Base-by-base conservation (phyloP, 2,888 invertebrate genomes). In the Acheta domesticus region DNA sequence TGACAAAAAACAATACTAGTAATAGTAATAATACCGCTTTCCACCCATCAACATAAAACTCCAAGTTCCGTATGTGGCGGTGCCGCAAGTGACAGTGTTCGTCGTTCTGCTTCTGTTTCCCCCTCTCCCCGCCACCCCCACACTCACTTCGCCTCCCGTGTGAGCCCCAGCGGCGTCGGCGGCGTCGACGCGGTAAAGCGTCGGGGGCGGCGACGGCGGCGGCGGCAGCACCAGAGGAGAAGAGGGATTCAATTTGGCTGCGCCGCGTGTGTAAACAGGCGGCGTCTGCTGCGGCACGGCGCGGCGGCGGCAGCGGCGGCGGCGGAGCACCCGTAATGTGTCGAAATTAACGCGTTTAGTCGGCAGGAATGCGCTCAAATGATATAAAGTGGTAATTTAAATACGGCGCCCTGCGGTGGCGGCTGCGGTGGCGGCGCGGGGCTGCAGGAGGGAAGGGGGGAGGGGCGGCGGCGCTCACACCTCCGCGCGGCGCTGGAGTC, bases 301-400 rank as follows among this genome's bases (percentile, higher is more conserved):
- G 62, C 62, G 62, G 3, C 62, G 62, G 8, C 16, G 62, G 16
- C 62, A 16, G 14, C 62, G 62, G 16, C 62, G 16, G 62, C 62
- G 16, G 62, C n/a, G 62, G 62, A 14, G 62, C 62, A n/a, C 62
- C 36, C 62, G 62, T 62, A 62, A 62, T 62, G 62, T 62, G 62
- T 62, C 62, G 62, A 62, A 62, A 62, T 62, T 62, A 62, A 62
- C 62, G 62, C n/a, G 62, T 62, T 62, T 62, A 62, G 62, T 62
- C 62, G 62, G 62, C 62, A 62, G 62, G 62, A 62, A 62, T 62
- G 62, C n/a, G 62, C 62, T 62, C 62, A 62, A 62, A 62, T 62
- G 62, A 62, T 62, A 62, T 62, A 62, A 62, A 62, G 62, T 62
- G 62, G 62, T 62, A 62, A 62, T 62, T 62, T 62, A 62, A 62